Base-by-base conservation (phyloP, 2,888 invertebrate genomes). In the Pristionchus entomophagus region DNA sequence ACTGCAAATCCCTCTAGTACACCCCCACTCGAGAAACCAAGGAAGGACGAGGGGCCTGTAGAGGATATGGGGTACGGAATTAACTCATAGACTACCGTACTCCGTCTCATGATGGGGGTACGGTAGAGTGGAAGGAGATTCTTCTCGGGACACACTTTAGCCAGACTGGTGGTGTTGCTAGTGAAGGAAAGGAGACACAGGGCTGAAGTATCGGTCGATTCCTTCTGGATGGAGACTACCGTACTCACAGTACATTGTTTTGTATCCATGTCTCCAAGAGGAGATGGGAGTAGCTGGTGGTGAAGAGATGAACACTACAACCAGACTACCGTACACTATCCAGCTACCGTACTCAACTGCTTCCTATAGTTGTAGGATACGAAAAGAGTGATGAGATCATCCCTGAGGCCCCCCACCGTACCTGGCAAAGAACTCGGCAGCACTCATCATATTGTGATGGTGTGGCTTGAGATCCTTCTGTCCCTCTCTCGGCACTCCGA, bases 401-500 rank as follows among this genome's bases (percentile, higher is more conserved):
- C 78, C 6, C 78, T 35, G 22, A 78, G 45, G 6, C 45, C 8
- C 6, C 14, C 8, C 45, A 62, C 62, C 62, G 45, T 22, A 89
- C 89, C 90, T 89, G 17, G 89, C 88, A 87, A 92, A 92, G 86
- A 92, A 92, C 77, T 91, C 92, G 82, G 88, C 87, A 22, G 90
- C 88, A 49, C 88, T 88, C 77, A 90, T 88, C 45, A 87, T 87
- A 84, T 91, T 91, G 56, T 90, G 90, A 35, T 69, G 62, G 49
- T 90, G 89, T 0, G 90, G 89, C 5, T 32, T 12, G 17, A 89
- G 85, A 14, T 87, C 86, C 83, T 88, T 62, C 73, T 90, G 88
- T 3, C 86, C 88, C 12, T 87, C 87, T 73, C 89, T n/a, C 51
- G 88, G 87, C 17, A 91, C 89, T 53, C 91, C 90, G 65, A 90